Base-by-base conservation (phyloP, 2,888 invertebrate genomes). In the Pheosia tremula region DNA sequence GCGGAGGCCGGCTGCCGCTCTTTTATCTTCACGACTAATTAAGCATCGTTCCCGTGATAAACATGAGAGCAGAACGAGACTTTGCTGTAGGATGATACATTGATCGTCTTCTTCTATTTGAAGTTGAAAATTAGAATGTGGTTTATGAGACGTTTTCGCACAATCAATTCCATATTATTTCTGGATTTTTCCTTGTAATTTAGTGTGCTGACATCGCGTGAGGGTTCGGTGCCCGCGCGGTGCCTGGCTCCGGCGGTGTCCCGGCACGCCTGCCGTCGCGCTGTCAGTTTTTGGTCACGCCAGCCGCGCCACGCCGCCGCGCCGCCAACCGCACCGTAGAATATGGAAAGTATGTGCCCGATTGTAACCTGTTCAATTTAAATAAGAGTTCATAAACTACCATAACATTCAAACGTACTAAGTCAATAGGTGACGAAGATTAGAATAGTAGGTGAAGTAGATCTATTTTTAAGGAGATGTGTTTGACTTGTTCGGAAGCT, bases 211-310 rank as follows among this genome's bases (percentile, higher is more conserved):
- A 81, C 80, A 83, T 93, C 88, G 92, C 91, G 92, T 91, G 92
- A 71, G 81, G 83, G 81, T 24, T 24, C 24, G 24, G 24, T 24
- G 75, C 68, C 71, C 71, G 73, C 74, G 64, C 83, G 84, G 91
- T 90, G 85, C 90, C 91, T 83, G 89, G 87, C 84, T 77, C 77
- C 75, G 79, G 78, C 80, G 75, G 83, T 79, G 80, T 77, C 83
- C 81, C 81, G 81, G 82, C 83, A 79, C 82, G 77, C 76, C 81
- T 69, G 77, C 74, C 79, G 81, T 79, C 81, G 78, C 80, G 83
- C 85, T 87, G 89, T 88, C 91, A 87, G 88, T 91, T 82, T 77
- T 83, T 80, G 83, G 87, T 89, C 91, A 91, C 92, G 91, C 87
- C 79, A 89, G 67, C 64, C 59, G 55, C 59, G 62, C 69, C 58